Evolutionary conservation across 2,113 vertebrate genomes (phyloP).

Genomic region (Marmota monax): DNA sequence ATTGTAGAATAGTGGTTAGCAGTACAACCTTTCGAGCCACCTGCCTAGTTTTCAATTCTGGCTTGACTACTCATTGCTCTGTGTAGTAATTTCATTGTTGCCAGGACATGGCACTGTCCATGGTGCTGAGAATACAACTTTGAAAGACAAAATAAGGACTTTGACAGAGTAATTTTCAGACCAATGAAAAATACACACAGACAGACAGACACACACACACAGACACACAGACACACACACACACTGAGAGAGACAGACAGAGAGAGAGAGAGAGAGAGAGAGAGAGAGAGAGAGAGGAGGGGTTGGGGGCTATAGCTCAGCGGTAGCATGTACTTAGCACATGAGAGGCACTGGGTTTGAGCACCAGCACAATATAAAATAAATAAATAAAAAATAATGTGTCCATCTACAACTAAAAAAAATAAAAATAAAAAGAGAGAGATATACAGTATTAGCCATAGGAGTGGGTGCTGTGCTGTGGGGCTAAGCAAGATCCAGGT

Average conservation of each 20-base stretch:
- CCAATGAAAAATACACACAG: not conserved
- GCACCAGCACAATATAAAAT: no score
- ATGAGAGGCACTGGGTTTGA: no score
- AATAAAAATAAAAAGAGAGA: not conserved
- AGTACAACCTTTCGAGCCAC: not conserved
- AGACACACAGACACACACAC: no score
- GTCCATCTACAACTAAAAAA: no score
- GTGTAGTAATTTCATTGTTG: not conserved
- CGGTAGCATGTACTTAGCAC: no score
- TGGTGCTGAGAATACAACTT: not conserved
- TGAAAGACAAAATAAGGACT: not conserved
- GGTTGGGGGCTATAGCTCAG: no score
- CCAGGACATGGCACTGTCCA: not conserved
- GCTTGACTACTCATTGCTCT: not conserved
- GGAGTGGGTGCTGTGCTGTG: not conserved
- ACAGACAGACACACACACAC: no score
- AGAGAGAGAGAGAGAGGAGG: not conserved
- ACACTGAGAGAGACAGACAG: no score
- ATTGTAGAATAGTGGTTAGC: not conserved
- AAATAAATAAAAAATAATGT: no score
- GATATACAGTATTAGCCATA: not conserved
- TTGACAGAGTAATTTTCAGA: not conserved
- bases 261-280: no score
- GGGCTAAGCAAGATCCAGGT: not conserved
- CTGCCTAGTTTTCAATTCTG: not conserved